phyloP scores from a whole-genome alignment of 1,140 invertebrate genomes.

The Reticulitermes speratus region DNA sequence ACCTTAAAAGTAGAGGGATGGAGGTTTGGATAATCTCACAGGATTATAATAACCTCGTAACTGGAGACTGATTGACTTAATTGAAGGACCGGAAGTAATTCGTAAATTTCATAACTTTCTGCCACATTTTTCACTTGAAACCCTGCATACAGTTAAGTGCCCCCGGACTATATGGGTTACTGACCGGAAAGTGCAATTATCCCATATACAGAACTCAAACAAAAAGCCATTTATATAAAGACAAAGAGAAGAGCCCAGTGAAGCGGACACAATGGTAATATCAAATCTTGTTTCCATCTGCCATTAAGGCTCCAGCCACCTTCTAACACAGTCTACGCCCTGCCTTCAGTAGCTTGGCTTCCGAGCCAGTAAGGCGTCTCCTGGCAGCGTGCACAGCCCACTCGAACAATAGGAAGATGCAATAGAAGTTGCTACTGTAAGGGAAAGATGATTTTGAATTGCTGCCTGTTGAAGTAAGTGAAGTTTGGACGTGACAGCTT shows the following conservation, averaged over 20 bases:
- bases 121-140: too few species aligned
- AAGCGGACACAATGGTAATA: conserved; percentile 15
- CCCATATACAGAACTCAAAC: conserved; percentile 6
- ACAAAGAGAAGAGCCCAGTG: conserved; percentile 13
- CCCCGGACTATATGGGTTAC: conserved; percentile 16
- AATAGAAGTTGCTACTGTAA: neutral
- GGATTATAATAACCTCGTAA: neutral
- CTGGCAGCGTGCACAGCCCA: neutral
- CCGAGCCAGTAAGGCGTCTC: conserved; percentile 3
- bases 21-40: neutral
- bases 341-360: neutral
- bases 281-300: conserved; percentile 16
- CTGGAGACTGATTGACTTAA: neutral
- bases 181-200: conserved; percentile 9
- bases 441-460: neutral
- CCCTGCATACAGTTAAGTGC: neutral
- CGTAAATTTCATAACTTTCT: neutral
- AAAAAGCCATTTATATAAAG: conserved; percentile 17
- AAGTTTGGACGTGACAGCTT: too few species aligned
- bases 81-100: neutral
- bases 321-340: neutral
- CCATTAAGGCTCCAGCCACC: conserved; percentile 12
- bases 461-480: too few species aligned
- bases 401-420: neutral
- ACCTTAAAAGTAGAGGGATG: too few species aligned